Base-by-base conservation (phyloP, 2,888 invertebrate genomes). In the Diarsia brunnea region DNA sequence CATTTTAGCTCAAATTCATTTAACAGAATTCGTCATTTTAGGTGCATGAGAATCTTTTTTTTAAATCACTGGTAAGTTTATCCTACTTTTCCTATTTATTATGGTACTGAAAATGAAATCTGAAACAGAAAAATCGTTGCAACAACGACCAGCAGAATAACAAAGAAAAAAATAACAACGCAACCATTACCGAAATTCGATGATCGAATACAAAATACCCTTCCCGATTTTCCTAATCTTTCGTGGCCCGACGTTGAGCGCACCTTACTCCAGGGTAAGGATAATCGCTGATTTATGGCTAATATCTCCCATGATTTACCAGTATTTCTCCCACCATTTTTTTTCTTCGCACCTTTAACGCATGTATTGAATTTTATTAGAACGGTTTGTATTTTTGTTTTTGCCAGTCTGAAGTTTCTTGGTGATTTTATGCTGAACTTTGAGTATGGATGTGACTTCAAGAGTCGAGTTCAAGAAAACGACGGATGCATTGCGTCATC, bases 231-330 rank as follows among this genome's bases (percentile, higher is more conserved):
- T 14, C 31, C 69, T 79, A 71, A 78, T 69, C 79, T 79, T 84
- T 86, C 43, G 49, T 88, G 88, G 92, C 93, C 87, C 84, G 21
- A 84, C 82, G 24, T 63, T 64, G 67, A 78, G 84, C 89, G 89
- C 90, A 91, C 91, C 91, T 92, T 89, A 84, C 88, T 87, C 86
- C 73, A 66, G 84, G 86, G 86, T 87, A 89, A 90, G 92, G 92
- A 91, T 93, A 93, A 93, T 93, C 93, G 92, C 82, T 93, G 93
- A 93, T 93, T 93, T 93, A 93, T 92, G 89, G 90, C 89, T 91
- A 91, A 93, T 93, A 93, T 92, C 92, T 88, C 88, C 89, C 90
- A 90, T 92, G 91, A 92, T 93, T 93, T 92, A 91, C 90, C 91
- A 91, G 88, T 90, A 90, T 84, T 91, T 88, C 87, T 87, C 85